Evolutionary conservation across 1,140 invertebrate genomes (phyloP).

Genomic region (Brachionus rotundiformis): DNA sequence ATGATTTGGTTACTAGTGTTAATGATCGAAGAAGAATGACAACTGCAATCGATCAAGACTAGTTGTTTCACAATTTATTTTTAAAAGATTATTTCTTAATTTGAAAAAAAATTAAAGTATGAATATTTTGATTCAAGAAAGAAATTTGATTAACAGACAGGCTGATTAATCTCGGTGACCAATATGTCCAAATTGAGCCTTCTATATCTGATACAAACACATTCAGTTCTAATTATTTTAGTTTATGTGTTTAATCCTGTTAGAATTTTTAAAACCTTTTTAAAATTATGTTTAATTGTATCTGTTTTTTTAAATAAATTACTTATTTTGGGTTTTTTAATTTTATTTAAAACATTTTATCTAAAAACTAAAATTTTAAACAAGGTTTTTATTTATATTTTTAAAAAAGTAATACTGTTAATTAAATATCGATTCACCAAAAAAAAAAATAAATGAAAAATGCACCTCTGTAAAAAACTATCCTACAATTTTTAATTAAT

Average conservation of each 20-base stretch:
- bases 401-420: no score
- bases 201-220: background rate
- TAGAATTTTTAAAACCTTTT: background rate
- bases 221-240: slow-evolving; percentile 20
- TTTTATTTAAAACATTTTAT: no score
- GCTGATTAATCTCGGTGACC: slow-evolving; percentile 11
- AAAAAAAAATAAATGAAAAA: no score
- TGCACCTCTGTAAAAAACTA: no score
- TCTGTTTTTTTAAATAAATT: no score
- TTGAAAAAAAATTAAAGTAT: background rate
- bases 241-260: background rate
- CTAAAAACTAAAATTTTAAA: no score
- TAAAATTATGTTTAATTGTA: slow-evolving; percentile 1
- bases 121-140: slow-evolving; percentile 26
- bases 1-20: slow-evolving; percentile 33
- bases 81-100: background rate
- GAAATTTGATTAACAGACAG: background rate
- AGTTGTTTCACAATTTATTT: background rate
- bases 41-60: background rate
- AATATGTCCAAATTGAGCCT: background rate
- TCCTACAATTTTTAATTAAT: no score
- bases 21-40: background rate
- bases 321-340: no score
- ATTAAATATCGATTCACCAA: no score
- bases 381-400: no score